A percentile compares a stretch with the other conserved stretches of the same genome.
Evolutionary conservation across 2,888 invertebrate genomes (phyloP).

Genomic region (Lasioglossum leucozonium): DNA sequence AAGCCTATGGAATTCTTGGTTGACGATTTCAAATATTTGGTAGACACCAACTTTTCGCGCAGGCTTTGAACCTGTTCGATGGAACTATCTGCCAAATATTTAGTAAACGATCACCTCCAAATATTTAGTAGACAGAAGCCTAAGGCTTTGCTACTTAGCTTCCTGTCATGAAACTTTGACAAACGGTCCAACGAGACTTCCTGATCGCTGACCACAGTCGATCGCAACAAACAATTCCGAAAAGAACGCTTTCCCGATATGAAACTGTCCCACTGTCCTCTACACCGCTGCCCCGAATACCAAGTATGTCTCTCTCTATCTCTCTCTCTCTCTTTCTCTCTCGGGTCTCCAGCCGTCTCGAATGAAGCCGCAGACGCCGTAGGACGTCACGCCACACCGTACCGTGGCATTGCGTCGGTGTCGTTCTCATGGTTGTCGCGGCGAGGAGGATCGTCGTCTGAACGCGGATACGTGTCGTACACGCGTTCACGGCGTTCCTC

Average conservation of each 20-base stretch:
- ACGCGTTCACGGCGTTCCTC: constrained; percentile 10
- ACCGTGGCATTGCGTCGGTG: not conserved
- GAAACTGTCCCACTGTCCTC: not conserved
- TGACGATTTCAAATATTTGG: not conserved
- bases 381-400: not conserved
- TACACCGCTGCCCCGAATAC: not conserved
- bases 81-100: not conserved
- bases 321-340: no score
- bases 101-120: no score
- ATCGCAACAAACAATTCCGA: not conserved
- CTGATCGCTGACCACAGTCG: no score
- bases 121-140: not conserved
- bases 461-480: constrained; percentile 10
- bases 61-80: not conserved
- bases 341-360: not conserved
- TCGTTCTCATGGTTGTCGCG: not conserved
- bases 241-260: not conserved
- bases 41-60: not conserved
- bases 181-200: not conserved
- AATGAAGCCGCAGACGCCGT: not conserved
- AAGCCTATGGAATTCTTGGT: not conserved
- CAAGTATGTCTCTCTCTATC: not conserved
- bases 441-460: not conserved
- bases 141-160: not conserved
- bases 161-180: not conserved